Evolutionary conservation across 2,113 vertebrate genomes (phyloP), one percentile per base, ranked within the genome.

Genomic region (Brachyistius frenatus): DNA sequence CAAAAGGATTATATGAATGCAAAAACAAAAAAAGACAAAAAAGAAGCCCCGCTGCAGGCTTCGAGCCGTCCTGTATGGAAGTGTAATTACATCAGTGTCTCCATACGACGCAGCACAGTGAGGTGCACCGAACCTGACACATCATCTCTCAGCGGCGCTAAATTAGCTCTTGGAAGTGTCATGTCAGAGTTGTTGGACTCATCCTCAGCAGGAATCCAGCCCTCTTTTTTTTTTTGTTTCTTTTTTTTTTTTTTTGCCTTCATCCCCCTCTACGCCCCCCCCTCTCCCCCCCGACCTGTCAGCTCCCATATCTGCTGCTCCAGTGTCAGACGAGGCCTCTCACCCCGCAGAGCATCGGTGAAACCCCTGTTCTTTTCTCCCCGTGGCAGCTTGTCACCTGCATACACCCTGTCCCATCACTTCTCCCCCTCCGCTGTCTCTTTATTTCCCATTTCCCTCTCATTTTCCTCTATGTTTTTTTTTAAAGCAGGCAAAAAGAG

Each of bases 141-240:
- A 83, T 81, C 84, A 78, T 91, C 88, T 90, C 76, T 88, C 88
- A 89, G 80, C 32, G 5, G 58, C 33, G 77, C 70, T 93, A 94
- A 93, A 92, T 94, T 93, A 94, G 91, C 89, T 93, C 93, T 93
- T 83, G 79, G 88, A 88, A 73, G 73, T 81, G 92, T 91, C 90
- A 90, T 86, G 86, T 92, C 78, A 71, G 64, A 88, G 89, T 88
- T 88, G 88, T 90, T 85, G 87, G 85, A 88, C 79, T 87, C 78
- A 33, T 89, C 78, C 79, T 91, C 79, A 36, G 78, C 83, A 82
- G 74, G 87, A 82, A 80, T 73, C 54, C 63, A 58, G 66, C 56
- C 78, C 16, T 53, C 46, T 47, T 63, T 32, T 54, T 65, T 65
- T 49, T 35, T n/a, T 41, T 13, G 2, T 5, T 4, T n/a, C 56